These are phyloP conservation scores for Sylvilagus floridanus DNA, from an alignment of 2,797 vertebrate species.

Conservation along the genomic window DNA sequence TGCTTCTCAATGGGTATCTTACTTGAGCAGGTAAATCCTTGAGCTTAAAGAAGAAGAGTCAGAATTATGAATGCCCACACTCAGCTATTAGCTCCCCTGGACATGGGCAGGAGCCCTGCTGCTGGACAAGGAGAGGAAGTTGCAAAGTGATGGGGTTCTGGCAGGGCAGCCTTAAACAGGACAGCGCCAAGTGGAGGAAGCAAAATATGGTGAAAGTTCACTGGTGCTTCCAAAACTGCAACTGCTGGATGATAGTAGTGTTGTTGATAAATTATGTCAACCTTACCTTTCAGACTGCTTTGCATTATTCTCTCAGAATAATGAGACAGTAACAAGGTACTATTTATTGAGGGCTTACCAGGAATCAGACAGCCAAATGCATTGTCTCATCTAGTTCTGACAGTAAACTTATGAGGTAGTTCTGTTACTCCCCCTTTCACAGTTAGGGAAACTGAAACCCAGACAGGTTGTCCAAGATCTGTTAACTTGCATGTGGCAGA, in stretches of 20 bases:
- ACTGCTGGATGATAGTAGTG: neutral
- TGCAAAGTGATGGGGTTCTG: neutral
- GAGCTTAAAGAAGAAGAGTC: neutral
- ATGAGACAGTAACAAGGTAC: neutral
- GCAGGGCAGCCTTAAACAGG: neutral
- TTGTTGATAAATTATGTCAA: neutral
- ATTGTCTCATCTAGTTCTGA: neutral
- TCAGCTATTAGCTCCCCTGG: neutral
- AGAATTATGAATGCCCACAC: neutral
- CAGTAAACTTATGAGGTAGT: neutral
- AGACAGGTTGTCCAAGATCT: neutral
- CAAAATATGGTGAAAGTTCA: neutral
- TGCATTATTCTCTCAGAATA: slow-evolving; percentile 35
- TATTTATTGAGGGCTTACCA: neutral
- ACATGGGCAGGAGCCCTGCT: neutral
- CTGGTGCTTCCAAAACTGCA: neutral
- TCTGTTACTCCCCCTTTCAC: neutral
- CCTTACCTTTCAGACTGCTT: neutral
- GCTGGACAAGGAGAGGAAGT: neutral
- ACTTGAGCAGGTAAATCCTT: neutral
- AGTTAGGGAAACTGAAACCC: neutral
- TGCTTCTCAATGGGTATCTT: neutral
- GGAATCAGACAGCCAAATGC: neutral
- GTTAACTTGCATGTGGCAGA: neutral
- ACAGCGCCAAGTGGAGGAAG: neutral